These are phyloP conservation scores for Siniperca undulata DNA, from an alignment of 2,797 vertebrate species.

Conservation along the genomic window DNA sequence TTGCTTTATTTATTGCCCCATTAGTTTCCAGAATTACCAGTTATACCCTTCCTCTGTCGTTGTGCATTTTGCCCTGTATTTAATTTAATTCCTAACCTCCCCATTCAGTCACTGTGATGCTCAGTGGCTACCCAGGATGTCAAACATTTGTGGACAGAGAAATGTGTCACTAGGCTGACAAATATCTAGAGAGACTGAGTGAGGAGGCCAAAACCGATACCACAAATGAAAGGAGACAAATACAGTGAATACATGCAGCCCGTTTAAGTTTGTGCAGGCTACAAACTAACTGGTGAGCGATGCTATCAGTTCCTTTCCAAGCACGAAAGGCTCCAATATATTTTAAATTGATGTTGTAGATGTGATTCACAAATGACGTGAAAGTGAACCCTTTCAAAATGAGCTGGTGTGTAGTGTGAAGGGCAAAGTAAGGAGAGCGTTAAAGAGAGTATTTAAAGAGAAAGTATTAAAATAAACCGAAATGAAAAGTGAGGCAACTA, in stretches of 20 bases:
- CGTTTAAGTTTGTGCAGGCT: not conserved
- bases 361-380: conserved; percentile 41
- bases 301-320: conserved; percentile 42
- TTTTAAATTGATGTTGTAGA: conserved; percentile 31
- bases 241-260: conserved; percentile 23
- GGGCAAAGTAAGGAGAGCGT: conserved; percentile 38
- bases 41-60: conserved; percentile 31
- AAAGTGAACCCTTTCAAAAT: conserved; percentile 24
- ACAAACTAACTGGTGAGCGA: conserved; percentile 16
- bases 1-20: conserved; percentile 47
- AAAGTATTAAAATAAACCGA: conserved; percentile 37
- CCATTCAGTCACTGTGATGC: conserved; percentile 7
- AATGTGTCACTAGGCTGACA: conserved; percentile 29
- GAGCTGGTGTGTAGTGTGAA: conserved; percentile 36
- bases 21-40: conserved; percentile 53
- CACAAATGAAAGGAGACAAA: conserved; percentile 35
- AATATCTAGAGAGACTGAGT: conserved; percentile 11
- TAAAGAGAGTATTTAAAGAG: conserved; percentile 29
- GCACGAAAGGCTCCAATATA: conserved; percentile 33
- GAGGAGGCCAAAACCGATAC: conserved; percentile 35
- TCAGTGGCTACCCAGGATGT: conserved; percentile 34
- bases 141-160: conserved; percentile 33
- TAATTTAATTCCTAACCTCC: conserved; percentile 11
- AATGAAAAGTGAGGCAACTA: conserved; percentile 50
- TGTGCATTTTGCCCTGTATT: conserved; percentile 27